Percentiles rank a stretch among this genome's conserved stretches.
phyloP scores from a whole-genome alignment of 92 coral and sea anemone species.

The Parazoanthus atlanticus region DNA sequence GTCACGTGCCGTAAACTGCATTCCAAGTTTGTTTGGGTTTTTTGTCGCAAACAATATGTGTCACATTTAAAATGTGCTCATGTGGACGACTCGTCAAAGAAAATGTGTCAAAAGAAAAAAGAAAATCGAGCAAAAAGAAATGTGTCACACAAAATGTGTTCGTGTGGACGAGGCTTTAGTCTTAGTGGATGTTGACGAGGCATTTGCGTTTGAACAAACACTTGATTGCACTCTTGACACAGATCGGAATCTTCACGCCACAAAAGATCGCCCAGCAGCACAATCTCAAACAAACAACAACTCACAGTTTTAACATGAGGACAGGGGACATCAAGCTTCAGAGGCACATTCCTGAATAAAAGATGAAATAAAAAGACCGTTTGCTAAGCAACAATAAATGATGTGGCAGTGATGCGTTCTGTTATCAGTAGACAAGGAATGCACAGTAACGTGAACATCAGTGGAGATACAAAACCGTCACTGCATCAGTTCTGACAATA shows the following conservation, averaged over 20 bases:
- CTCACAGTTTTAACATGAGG: constrained; percentile 22
- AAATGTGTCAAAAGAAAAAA: too few species aligned
- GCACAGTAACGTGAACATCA: too few species aligned
- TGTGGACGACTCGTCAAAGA: too few species aligned
- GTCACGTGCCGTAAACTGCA: too few species aligned
- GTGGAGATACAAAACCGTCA: too few species aligned
- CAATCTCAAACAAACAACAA: constrained; percentile 13
- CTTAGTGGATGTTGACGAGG: neutral
- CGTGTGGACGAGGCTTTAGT: neutral
- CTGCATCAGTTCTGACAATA: neutral
- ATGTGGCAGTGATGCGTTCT: too few species aligned
- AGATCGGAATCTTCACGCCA: neutral
- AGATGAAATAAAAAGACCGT: neutral
- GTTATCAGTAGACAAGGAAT: neutral
- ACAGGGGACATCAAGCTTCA: neutral
- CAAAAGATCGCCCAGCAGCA: neutral
- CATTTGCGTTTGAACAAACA: neutral
- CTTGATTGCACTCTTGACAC: neutral
- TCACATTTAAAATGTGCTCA: too few species aligned
- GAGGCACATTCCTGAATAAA: constrained; percentile 1
- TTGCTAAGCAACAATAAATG: neutral
- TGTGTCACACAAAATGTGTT: too few species aligned
- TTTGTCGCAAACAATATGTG: too few species aligned
- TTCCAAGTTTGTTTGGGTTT: too few species aligned
- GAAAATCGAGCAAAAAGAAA: too few species aligned